Conservation (phyloP, 1,140 invertebrate genomes). For the Aphis gossypii region DNA sequence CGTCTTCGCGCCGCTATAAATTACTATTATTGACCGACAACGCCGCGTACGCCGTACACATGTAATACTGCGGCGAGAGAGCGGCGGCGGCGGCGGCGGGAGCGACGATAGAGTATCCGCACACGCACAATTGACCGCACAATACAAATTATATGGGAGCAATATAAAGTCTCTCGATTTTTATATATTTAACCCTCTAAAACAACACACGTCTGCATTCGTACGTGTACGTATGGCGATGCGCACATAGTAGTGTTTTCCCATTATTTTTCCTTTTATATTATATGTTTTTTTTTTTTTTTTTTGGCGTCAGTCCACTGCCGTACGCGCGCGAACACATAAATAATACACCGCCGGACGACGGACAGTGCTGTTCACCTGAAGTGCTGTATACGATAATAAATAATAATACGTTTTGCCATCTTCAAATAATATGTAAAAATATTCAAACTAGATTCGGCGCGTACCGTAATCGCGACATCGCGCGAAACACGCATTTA, state of each 20-base stretch:
- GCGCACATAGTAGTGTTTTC: not conserved
- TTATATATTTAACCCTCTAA: not conserved
- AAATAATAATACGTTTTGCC: conserved; percentile 26
- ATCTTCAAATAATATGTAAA: conserved; percentile 40
- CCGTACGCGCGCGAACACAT: not conserved
- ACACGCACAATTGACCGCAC: not conserved
- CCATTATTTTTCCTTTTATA: not conserved
- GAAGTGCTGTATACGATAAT: not conserved
- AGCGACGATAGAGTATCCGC: too few species aligned
- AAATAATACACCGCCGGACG: not conserved
- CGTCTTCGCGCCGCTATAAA: not conserved
- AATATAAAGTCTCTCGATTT: not conserved
- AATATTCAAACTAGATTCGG: conserved; percentile 34
- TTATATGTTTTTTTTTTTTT: not conserved
- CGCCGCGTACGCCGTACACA: too few species aligned
- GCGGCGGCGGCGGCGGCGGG: too few species aligned
- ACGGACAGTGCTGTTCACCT: not conserved
- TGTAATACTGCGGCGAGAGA: too few species aligned
- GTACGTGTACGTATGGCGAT: too few species aligned
- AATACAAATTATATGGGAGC: not conserved
- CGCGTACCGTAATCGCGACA: not conserved
- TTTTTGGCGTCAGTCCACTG: not conserved
- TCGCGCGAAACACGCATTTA: not conserved
- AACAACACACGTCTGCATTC: not conserved
- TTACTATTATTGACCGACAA: not conserved